Evolutionary conservation across 2,113 vertebrate species (phyloP).

Genomic region (Otus sunia): DNA sequence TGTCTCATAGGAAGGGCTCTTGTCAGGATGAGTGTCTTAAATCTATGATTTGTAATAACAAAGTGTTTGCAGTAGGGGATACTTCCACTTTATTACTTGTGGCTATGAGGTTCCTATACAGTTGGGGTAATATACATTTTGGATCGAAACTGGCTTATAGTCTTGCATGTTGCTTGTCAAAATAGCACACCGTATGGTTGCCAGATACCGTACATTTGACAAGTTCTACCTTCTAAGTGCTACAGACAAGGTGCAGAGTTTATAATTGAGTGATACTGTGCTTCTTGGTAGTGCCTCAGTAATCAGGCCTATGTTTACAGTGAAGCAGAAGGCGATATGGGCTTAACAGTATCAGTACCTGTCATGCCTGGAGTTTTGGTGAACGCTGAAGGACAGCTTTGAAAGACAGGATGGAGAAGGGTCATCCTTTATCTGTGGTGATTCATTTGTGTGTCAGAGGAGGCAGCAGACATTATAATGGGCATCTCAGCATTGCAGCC

Average conservation of each 20-base stretch:
- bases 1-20: background rate
- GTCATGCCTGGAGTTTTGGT: background rate
- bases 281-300: background rate
- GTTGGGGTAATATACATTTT: accelerated
- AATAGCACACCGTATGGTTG: background rate
- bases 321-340: accelerated
- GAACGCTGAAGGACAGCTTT: background rate
- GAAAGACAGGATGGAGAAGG: background rate
- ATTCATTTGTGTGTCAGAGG: background rate
- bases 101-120: background rate
- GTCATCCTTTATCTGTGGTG: background rate
- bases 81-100: background rate
- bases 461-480: accelerated
- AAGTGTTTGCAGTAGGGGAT: background rate
- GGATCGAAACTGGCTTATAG: background rate
- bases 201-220: background rate
- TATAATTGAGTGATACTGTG: accelerated
- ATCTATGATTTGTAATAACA: background rate
- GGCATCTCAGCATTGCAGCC: background rate
- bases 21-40: background rate
- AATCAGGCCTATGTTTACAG: background rate
- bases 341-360: background rate
- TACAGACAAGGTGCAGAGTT: background rate
- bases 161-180: background rate
- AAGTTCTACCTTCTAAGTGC: background rate